phyloP scores from a whole-genome alignment of 2,113 vertebrate genomes.

The Oryctolagus cuniculus region DNA sequence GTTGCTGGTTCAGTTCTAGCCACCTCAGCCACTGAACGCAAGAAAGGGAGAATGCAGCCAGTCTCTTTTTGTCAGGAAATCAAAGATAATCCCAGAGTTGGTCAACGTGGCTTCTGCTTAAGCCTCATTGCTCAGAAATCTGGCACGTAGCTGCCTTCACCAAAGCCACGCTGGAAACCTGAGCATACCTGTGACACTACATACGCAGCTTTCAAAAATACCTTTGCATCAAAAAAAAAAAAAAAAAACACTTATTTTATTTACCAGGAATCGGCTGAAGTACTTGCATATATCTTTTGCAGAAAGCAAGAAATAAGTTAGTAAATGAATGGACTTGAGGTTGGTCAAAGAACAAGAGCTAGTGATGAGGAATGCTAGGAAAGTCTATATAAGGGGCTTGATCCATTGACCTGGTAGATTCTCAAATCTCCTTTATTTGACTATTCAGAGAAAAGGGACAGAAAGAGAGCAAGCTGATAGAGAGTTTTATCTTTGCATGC shows the following conservation, averaged over 20 bases:
- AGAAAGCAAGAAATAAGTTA: neutral
- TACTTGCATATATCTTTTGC: neutral
- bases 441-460: neutral
- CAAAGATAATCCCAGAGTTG: neutral
- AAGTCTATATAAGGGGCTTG: neutral
- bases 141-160: neutral
- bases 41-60: neutral
- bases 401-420: neutral
- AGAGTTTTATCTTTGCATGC: neutral
- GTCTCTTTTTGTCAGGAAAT: neutral
- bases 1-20: neutral
- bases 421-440: neutral
- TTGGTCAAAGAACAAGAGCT: neutral
- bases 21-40: neutral
- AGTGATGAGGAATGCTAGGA: neutral
- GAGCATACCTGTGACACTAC: neutral
- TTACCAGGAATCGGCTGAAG: too few relatives aligned
- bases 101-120: neutral
- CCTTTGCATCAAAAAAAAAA: too few relatives aligned
- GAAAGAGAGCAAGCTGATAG: neutral
- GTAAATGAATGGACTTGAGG: neutral
- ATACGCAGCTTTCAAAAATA: too few relatives aligned
- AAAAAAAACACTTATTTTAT: too few relatives aligned
- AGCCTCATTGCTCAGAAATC: neutral
- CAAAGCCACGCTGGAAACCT: neutral